Evolutionary conservation across 2,888 invertebrate genomes (phyloP).

Genomic region (Scaptomyza polygonia): DNA sequence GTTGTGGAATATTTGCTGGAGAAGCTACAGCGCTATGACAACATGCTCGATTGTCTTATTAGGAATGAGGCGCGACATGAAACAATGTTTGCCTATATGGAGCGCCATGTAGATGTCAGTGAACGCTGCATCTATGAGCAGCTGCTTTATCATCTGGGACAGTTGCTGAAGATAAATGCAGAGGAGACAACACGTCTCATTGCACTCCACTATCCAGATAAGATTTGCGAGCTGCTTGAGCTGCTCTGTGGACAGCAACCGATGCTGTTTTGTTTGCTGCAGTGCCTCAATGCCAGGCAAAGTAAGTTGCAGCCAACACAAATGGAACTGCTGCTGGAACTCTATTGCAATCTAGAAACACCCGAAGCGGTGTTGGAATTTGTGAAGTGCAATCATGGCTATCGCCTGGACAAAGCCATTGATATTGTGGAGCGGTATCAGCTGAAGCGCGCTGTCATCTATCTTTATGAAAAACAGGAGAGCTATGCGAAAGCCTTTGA

Average conservation of each 20-base stretch:
- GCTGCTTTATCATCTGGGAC: constrained; percentile 84
- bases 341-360: constrained; percentile 87
- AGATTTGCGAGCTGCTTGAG: constrained; percentile 84
- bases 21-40: constrained; percentile 86
- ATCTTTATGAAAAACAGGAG: constrained; percentile 90
- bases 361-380: constrained; percentile 85
- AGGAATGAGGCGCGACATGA: constrained; percentile 87
- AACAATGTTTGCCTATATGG: constrained; percentile 87
- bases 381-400: constrained; percentile 85
- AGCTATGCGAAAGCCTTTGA: constrained; percentile 90
- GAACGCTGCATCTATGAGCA: constrained; percentile 85
- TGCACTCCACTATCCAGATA: constrained; percentile 85
- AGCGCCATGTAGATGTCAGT: constrained; percentile 83
- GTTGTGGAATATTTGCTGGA: constrained; percentile 90
- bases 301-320: constrained; percentile 83
- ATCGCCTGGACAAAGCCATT: constrained; percentile 88
- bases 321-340: constrained; percentile 87
- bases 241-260: constrained; percentile 58
- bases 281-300: constrained; percentile 85
- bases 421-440: constrained; percentile 87
- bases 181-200: constrained; percentile 88
- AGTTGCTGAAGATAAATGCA: constrained; percentile 87
- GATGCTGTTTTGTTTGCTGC: constrained; percentile 86
- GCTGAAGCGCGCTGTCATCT: constrained; percentile 88
- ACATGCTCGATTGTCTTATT: constrained; percentile 89